A percentile compares a stretch with the other conserved stretches of the same genome.
These are phyloP conservation scores for Micropterix aruncella DNA, from an alignment of 2,888 invertebrate species.

Conservation along the genomic window DNA sequence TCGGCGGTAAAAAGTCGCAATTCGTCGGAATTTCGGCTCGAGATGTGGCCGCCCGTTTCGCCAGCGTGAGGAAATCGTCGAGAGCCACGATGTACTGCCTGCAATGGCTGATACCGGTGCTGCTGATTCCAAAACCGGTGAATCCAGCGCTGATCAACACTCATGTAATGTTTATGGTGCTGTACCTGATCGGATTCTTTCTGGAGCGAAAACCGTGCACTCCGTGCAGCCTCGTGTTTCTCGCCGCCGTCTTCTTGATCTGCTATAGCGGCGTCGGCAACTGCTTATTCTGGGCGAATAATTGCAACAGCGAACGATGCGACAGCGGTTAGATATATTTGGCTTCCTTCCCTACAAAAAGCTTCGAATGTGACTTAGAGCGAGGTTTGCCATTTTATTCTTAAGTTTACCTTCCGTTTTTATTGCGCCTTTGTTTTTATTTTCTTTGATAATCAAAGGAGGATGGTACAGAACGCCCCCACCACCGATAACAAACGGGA, in stretches of 20 bases:
- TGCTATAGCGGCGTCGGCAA: constrained; percentile 95
- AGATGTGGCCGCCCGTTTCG: too few relatives aligned
- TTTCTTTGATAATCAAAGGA: too few relatives aligned
- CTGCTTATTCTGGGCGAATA: constrained; percentile 82
- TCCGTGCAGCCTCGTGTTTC: constrained; percentile 90
- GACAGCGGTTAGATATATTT: constrained; percentile 20
- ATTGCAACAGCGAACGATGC: constrained; percentile 56
- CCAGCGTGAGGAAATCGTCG: too few relatives aligned
- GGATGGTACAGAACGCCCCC: too few relatives aligned
- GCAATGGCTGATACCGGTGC: constrained; percentile 93
- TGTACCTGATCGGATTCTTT: constrained; percentile 94
- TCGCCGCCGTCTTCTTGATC: constrained; percentile 82
- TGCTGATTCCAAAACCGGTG: constrained; percentile 93
- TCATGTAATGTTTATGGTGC: constrained; percentile 93
- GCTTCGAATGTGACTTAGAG: too few relatives aligned
- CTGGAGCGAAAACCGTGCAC: constrained; percentile 92
- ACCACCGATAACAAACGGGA: too few relatives aligned
- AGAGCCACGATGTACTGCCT: constrained; percentile 78
- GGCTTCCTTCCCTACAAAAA: too few relatives aligned
- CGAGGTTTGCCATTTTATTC: too few relatives aligned
- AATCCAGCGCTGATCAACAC: constrained; percentile 93
- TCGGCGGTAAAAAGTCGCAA: too few relatives aligned
- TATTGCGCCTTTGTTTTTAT: too few relatives aligned
- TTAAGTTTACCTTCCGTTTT: too few relatives aligned
- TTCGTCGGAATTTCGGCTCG: too few relatives aligned